Conservation (phyloP, 2,797 vertebrate genomes). For the Macropodus opercularis region DNA sequence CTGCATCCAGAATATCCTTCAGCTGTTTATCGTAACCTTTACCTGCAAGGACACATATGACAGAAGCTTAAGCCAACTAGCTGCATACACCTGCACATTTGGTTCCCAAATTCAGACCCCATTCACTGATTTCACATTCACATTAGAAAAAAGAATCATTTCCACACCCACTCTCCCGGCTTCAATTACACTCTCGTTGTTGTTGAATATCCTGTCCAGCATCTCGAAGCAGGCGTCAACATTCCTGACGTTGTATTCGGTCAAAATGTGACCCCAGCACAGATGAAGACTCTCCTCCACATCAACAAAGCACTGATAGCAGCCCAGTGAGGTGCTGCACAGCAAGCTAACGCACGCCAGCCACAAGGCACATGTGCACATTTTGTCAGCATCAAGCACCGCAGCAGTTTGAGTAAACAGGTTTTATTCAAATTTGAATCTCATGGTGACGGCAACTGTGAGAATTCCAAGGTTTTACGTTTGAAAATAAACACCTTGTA, state of each 20-base stretch:
- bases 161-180: slow-evolving; percentile 78
- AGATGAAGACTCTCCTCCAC: slow-evolving; percentile 38
- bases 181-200: slow-evolving; percentile 53
- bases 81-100: neutral
- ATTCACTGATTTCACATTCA: neutral
- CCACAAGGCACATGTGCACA: slow-evolving; percentile 47
- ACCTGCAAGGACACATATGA: slow-evolving; percentile 56
- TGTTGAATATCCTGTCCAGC: slow-evolving; percentile 71
- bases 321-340: slow-evolving; percentile 52
- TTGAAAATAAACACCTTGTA: slow-evolving; percentile 8
- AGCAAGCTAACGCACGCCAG: slow-evolving; percentile 50
- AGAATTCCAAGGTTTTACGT: slow-evolving; percentile 14
- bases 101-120: neutral
- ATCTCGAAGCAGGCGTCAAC: slow-evolving; percentile 69
- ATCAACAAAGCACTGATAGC: slow-evolving; percentile 75
- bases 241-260: slow-evolving; percentile 49
- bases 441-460: slow-evolving; percentile 14
- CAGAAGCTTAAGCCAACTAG: neutral
- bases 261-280: slow-evolving; percentile 69
- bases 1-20: slow-evolving; percentile 64
- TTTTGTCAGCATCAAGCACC: slow-evolving; percentile 35
- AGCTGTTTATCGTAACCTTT: slow-evolving; percentile 70
- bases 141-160: neutral
- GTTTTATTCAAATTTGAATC: slow-evolving; percentile 50
- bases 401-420: neutral